A percentile compares a stretch with the other conserved stretches of the same genome.
These are phyloP conservation scores for Erpornis zantholeuca DNA, from an alignment of 2,113 vertebrate species.

Conservation along the genomic window DNA sequence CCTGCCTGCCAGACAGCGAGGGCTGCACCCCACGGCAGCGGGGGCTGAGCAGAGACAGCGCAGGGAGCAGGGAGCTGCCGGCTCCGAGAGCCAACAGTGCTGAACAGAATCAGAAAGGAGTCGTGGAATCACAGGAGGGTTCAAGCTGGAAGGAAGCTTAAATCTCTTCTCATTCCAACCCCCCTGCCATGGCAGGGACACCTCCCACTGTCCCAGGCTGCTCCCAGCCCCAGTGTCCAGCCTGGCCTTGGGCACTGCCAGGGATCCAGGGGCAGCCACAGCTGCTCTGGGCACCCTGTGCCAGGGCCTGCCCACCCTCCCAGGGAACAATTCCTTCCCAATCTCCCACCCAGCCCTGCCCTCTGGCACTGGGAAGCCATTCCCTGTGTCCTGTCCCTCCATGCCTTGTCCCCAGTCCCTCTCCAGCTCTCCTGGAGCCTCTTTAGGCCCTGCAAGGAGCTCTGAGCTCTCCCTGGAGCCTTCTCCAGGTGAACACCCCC, in stretches of 20 bases:
- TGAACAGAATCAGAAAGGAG: neutral
- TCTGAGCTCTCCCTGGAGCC: neutral
- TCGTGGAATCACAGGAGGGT: accelerated
- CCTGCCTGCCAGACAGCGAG: neutral
- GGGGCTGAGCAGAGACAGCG: neutral
- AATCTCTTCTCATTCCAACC: neutral
- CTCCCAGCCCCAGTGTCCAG: accelerated
- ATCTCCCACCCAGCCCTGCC: neutral
- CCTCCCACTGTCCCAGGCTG: accelerated
- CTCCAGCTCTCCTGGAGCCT: neutral
- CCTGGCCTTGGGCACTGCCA: accelerated
- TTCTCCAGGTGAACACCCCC: neutral
- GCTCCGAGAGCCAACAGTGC: accelerated
- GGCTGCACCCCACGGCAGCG: neutral
- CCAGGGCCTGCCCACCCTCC: accelerated
- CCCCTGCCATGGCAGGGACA: neutral
- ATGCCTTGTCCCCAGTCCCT: neutral
- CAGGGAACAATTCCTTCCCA: accelerated
- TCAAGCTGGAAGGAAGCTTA: neutral
- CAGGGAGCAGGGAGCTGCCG: neutral
- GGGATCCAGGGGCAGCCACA: neutral
- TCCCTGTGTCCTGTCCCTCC: neutral
- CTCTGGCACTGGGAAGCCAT: neutral
- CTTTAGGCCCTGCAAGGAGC: too few species aligned
- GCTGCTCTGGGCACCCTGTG: neutral